A percentile compares a stretch with the other conserved stretches of the same genome.
Conservation (phyloP, 2,113 vertebrate genomes). For the Eurypyga helias region DNA sequence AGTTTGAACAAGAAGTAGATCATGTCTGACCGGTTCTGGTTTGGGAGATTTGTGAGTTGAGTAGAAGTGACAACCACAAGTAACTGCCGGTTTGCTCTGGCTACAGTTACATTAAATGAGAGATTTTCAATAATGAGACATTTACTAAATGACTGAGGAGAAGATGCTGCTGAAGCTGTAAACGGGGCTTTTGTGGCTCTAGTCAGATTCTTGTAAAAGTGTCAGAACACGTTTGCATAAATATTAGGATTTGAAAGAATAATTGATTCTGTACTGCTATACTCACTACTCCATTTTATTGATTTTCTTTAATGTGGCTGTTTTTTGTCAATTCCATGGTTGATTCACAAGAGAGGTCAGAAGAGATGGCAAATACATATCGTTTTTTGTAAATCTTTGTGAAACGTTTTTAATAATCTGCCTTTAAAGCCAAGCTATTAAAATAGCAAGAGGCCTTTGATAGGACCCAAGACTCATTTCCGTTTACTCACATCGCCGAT, state of each 20-base stretch:
- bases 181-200: constrained; percentile 21
- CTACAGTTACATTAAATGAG: background rate
- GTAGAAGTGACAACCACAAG: constrained; percentile 33
- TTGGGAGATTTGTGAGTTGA: constrained; percentile 10
- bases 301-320: background rate
- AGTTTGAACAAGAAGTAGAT: constrained; percentile 73
- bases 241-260: background rate
- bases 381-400: background rate
- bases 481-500: constrained; percentile 33
- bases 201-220: background rate
- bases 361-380: background rate
- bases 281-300: background rate
- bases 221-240: background rate
- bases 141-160: constrained; percentile 52
- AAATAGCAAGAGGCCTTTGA: constrained; percentile 39
- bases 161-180: background rate
- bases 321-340: background rate
- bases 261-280: background rate
- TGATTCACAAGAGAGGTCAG: background rate
- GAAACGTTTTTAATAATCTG: constrained; percentile 45
- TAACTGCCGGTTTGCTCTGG: background rate
- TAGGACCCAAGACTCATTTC: constrained; percentile 44
- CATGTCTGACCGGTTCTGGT: constrained; percentile 48
- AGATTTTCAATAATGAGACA: constrained; percentile 49
- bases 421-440: constrained; percentile 28